These are phyloP conservation scores for Limnephilus marmoratus DNA, from an alignment of 2,888 invertebrate species.

Conservation along the genomic window DNA sequence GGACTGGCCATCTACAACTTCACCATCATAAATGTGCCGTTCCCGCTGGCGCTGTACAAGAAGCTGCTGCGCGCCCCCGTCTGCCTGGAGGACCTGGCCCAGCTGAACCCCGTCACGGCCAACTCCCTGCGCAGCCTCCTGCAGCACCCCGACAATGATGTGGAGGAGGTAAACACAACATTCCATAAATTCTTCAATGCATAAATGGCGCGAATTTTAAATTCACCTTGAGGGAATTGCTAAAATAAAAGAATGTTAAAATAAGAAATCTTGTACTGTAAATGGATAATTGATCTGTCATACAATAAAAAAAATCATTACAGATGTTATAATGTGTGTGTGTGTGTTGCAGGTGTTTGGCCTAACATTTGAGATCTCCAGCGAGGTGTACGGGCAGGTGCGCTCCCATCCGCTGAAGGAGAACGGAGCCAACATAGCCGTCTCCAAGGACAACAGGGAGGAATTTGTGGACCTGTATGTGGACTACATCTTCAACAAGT, in stretches of 20 bases:
- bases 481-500: slow-evolving; percentile 91
- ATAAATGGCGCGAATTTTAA: no score
- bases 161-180: slow-evolving; percentile 80
- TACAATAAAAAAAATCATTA: no score
- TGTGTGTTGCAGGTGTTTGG: slow-evolving; percentile 80
- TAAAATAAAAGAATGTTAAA: no score
- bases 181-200: background rate
- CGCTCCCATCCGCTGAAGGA: slow-evolving; percentile 85
- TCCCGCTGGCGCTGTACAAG: slow-evolving; percentile 96
- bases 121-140: slow-evolving; percentile 88
- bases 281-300: no score
- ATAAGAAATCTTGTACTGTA: no score
- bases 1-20: slow-evolving; percentile 98
- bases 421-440: slow-evolving; percentile 85
- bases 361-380: slow-evolving; percentile 89
- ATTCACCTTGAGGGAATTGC: no score
- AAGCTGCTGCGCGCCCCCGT: slow-evolving; percentile 90
- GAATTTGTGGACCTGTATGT: slow-evolving; percentile 96
- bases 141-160: slow-evolving; percentile 88
- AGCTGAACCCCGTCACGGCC: slow-evolving; percentile 87
- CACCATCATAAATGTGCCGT: slow-evolving; percentile 96
- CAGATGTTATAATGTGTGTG: no score
- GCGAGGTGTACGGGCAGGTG: slow-evolving; percentile 88
- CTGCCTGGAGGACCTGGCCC: slow-evolving; percentile 87
- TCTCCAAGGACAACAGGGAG: slow-evolving; percentile 91